Percentiles rank a stretch among this genome's conserved stretches.
Evolutionary conservation across 1,140 invertebrate genomes (phyloP).

Genomic region (Diorhabda elongata): DNA sequence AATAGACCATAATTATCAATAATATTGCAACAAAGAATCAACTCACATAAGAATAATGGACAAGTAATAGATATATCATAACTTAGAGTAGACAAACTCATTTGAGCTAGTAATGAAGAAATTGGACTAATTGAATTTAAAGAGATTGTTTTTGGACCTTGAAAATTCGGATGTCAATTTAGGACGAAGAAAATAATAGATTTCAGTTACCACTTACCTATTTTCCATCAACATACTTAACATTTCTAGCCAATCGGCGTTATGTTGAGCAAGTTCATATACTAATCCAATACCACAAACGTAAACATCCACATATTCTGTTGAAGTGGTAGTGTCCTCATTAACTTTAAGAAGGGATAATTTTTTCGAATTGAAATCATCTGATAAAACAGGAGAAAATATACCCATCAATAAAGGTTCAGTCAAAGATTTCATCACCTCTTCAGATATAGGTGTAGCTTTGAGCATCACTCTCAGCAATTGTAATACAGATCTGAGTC

Average conservation of each 20-base stretch:
- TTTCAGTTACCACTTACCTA: conserved; percentile 4
- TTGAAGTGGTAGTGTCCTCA: conserved; percentile 6
- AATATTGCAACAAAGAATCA: too few species aligned
- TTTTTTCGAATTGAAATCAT: conserved; percentile 5
- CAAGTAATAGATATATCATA: too few species aligned
- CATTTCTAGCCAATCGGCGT: conserved; percentile 5
- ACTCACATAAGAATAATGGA: too few species aligned
- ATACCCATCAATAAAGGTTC: conserved; percentile 6
- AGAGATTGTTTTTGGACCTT: too few species aligned
- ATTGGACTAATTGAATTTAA: too few species aligned
- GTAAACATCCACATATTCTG: conserved; percentile 11
- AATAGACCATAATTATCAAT: too few species aligned
- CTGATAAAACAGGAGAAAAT: conserved; percentile 6
- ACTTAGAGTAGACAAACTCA: too few species aligned
- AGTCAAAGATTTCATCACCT: conserved; percentile 7
- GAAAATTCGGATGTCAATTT: too few species aligned
- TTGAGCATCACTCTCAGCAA: conserved; percentile 12
- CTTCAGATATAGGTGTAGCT: background rate
- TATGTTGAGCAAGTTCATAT: conserved; percentile 13
- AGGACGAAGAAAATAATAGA: too few species aligned
- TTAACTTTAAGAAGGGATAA: conserved; percentile 13
- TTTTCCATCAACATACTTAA: conserved; percentile 17
- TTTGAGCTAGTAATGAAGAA: too few species aligned
- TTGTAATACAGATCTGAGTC: conserved; percentile 5
- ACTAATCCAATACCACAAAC: conserved; percentile 14